Base-by-base conservation (phyloP, 2,797 vertebrate species). In the Anableps anableps region DNA sequence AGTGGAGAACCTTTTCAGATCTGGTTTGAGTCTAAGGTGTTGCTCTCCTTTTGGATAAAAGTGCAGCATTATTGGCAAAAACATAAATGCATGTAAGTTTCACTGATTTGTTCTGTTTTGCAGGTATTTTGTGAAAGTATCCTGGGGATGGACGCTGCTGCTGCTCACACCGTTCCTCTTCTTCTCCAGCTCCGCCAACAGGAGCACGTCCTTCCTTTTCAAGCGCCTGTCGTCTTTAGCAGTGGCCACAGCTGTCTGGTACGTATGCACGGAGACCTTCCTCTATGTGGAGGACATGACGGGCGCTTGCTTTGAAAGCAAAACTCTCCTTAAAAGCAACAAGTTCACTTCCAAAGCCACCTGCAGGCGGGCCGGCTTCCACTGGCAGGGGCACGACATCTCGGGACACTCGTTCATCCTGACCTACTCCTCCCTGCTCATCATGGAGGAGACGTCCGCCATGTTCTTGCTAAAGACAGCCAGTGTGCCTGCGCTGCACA, bases 391-490 rank as follows among this genome's bases (percentile, higher is more conserved):
- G 75, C 97, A 95, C 1, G 98, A 99, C 95, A 98, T 99, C 92
- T 99, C 99, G 0, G 98, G 98, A 23, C 98, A 99, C 93, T 97
- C 96, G 72, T 99, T 99, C 85, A 96, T 99, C 84, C 95, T 99
- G 82, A 84, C 97, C 0, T 99, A 97, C 91, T 99, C 97, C 0
- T 87, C 96, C 0, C 96, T 99, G 55, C 93, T 98, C 88, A 99
- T 99, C 6, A 76, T 96, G 84, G 98, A 99, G 84, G 99, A 99
- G 70, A 96, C 95, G 51, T 95, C 95, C 0, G 95, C 97, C 23
- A 96, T 98, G 94, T 92, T 92, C 0, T 92, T 85, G 7, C 68
- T 97, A 88, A 93, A 93, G 83, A 86, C 77, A 0, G 73, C 81
- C 2, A 77, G 60, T 51, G 19, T 94, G 60, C 87, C 84, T 6